Percentiles rank a stretch among this genome's conserved stretches.
Conservation (phyloP, 2,888 invertebrate genomes). For the Sarcophaga caerulescens region DNA sequence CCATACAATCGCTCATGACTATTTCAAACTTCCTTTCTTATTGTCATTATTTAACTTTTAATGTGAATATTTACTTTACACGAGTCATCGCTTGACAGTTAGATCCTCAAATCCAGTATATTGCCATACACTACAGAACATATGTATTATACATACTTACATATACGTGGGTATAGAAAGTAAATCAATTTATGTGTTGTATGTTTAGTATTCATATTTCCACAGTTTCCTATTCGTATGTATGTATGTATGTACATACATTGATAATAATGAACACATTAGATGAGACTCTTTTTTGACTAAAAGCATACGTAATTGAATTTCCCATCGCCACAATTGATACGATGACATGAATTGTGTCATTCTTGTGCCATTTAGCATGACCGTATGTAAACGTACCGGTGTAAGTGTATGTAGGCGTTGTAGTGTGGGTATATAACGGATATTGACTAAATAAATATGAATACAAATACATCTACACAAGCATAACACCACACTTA, state of each 20-base stretch:
- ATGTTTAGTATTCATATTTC: too few species aligned
- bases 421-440: slow-evolving; percentile 8
- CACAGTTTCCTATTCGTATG: too few species aligned
- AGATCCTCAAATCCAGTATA: too few species aligned
- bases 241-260: background rate
- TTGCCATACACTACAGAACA: too few species aligned
- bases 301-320: slow-evolving; percentile 51
- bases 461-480: slow-evolving; percentile 8
- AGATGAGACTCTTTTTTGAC: slow-evolving; percentile 28
- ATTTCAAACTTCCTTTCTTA: too few species aligned
- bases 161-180: too few species aligned
- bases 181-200: too few species aligned
- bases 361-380: background rate
- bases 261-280: slow-evolving; percentile 36
- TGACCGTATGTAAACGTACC: background rate
- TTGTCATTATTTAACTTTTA: too few species aligned
- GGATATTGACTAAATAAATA: slow-evolving; percentile 29
- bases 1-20: too few species aligned
- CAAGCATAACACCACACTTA: background rate
- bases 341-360: slow-evolving; percentile 29
- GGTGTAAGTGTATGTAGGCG: background rate
- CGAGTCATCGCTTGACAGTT: too few species aligned
- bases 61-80: too few species aligned
- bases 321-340: slow-evolving; percentile 36
- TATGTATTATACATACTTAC: too few species aligned